Evolutionary conservation across 2,888 invertebrate genomes (phyloP), one percentile per base, ranked within the genome.

Genomic region (Matsumyia berberina): DNA sequence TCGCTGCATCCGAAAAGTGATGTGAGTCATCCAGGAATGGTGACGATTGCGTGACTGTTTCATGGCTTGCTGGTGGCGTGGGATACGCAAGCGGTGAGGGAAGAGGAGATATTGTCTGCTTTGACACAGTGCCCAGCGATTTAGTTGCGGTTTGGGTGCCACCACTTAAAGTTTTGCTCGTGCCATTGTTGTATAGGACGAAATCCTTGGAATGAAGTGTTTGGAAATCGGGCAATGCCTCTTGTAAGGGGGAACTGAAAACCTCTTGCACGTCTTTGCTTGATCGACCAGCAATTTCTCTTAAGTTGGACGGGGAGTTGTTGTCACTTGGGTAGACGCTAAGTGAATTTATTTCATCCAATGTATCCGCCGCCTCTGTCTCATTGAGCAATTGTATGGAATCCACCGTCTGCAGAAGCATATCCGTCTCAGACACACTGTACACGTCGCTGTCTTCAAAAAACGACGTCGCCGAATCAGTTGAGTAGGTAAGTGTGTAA

Each of bases 61-160:
- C 97, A 88, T 96, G 96, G 87, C 96, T 97, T 0, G 97, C 96
- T 4, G 97, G 97, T 19, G 97, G 97, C 7, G 97, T 97, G 2
- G 97, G 97, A 89, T 97, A 97, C 19, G 96, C 94, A 88, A 97
- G 93, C 0, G 95, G 95, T 31, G 95, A 95, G 86, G 94, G 94
- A 80, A 95, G 88, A 0, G 95, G 95, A 0, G 94, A 94, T 86
- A 94, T 93, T 11, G 93, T 93, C 64, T 74, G 55, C 79, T 87
- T 66, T 51, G 86, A 57, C 67, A 87, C 73, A 83, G 77, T 58
- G 66, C 78, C 58, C 64, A 79, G 49, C 31, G 82, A 77, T 44
- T 39, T 87, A 51, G 39, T 49, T 79, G 87, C 81, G 88, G 87
- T 91, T 92, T 46, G 91, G 91, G 80, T 87, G 69, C 85, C 91